Evolutionary conservation across 2,888 invertebrate species (phyloP), one percentile per base, ranked within the genome.

Genomic region (Prosopocoilus inquinatus): DNA sequence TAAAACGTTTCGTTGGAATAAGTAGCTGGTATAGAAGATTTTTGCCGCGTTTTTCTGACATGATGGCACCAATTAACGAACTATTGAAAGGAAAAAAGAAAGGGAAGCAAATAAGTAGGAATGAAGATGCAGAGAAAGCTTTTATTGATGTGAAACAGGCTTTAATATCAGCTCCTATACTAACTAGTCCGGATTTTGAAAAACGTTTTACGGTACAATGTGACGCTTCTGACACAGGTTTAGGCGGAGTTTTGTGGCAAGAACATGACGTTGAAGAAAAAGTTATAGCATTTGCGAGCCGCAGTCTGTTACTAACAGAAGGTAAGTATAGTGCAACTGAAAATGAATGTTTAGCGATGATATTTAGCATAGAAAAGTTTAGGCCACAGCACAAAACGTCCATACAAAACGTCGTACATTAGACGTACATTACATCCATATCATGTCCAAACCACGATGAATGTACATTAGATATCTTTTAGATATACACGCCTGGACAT

Each of bases 1-100:
- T n/a, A n/a, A 67, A 67, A 53, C 46, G 68, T 11, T 67, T 71
- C 48, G 33, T 69, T 1, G 70, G 68, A 3, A n/a, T n/a, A n/a
- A n/a, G n/a, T n/a, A n/a, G n/a, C n/a, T n/a, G n/a, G n/a, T n/a
- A n/a, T n/a, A n/a, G n/a, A n/a, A n/a, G n/a, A n/a, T n/a, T n/a
- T n/a, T n/a, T n/a, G n/a, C n/a, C n/a, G n/a, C n/a, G n/a, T n/a
- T n/a, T n/a, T n/a, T n/a, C n/a, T n/a, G n/a, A n/a, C n/a, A n/a
- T n/a, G n/a, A n/a, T n/a, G n/a, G n/a, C n/a, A n/a, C n/a, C n/a
- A n/a, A n/a, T n/a, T n/a, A n/a, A n/a, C n/a, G n/a, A n/a, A n/a
- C n/a, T n/a, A n/a, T n/a, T n/a, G n/a, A n/a, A n/a, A n/a, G n/a
- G n/a, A n/a, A n/a, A n/a, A n/a, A n/a, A n/a, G n/a, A n/a, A n/a